Base-by-base conservation (phyloP, 2,888 invertebrate species). In the Amblyjoppa proteus region DNA sequence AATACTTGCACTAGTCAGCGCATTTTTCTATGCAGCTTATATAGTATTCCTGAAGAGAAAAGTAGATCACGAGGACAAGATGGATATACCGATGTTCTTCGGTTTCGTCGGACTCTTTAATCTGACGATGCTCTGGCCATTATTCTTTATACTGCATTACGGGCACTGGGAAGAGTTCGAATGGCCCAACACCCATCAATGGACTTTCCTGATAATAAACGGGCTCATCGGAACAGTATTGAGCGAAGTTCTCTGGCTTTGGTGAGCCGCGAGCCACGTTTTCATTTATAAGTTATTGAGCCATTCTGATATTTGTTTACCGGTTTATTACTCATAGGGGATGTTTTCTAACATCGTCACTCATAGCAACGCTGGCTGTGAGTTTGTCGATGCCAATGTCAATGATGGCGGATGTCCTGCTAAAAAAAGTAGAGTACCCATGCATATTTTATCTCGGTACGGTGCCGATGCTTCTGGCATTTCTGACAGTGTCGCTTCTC, bases 91-190 rank as follows among this genome's bases (percentile, higher is more conserved):
- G 78, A 96, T 99, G 95, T 98, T 99, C 94, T 99, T 99, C 94
- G 99, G 99, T 85, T 97, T 99, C 93, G 98, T 99, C 88, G 99
- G 99, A 4, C 95, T 99, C 66, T 98, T 98, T 93, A 98, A 97
- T 94, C 95, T 98, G n/a, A 94, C 98, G 81, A 94, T 98, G 20
- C 95, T 98, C 90, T 99, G 99, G 98, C 98, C 98, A 78, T 95
- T 97, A 88, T 98, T 99, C 93, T 97, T 98, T 87, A 95, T 98
- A 83, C 95, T 99, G 53, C 98, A 99, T 94, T 97, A 97, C 88
- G 96, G 96, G 20, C 96, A 97, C 89, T 95, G 97, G 90, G 99
- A 99, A 95, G 95, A 95, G 61, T 98, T 98, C 87, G 97, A 97
- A 92, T 96, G 98, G 96, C 99, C 99, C 20, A 96, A 96, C 89